phyloP scores from a whole-genome alignment of 1,140 invertebrate species.

The Bombus difficillimus region DNA sequence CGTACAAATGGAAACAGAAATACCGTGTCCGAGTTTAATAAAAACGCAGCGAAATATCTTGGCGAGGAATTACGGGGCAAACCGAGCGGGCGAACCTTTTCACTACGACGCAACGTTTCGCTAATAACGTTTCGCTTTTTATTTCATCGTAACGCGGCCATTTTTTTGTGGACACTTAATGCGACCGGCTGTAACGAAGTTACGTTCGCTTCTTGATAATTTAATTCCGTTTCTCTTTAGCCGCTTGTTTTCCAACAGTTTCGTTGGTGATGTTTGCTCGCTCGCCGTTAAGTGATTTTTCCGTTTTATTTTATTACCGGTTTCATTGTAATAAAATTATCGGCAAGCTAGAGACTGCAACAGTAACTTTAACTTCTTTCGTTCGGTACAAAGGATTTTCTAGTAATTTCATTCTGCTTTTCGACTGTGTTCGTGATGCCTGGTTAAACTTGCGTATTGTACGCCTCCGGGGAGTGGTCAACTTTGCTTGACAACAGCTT shows the following conservation, averaged over 20 bases:
- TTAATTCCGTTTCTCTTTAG: neutral
- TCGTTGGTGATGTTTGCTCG: neutral
- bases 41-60: conserved; percentile 35
- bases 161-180: neutral
- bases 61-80: conserved; percentile 8
- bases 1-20: conserved; percentile 24
- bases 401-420: neutral
- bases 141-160: neutral
- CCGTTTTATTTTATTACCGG: neutral
- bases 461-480: neutral
- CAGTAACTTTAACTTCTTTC: neutral
- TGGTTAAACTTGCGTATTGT: neutral
- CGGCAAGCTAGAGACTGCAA: neutral
- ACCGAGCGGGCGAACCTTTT: neutral
- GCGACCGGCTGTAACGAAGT: neutral
- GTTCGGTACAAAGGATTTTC: neutral
- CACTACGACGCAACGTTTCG: neutral
- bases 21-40: conserved; percentile 25
- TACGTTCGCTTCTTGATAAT: neutral
- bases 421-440: neutral
- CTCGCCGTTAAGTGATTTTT: neutral
- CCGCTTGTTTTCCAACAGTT: neutral
- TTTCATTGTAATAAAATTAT: neutral
- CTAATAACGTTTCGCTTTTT: conserved; percentile 13
- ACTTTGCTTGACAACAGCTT: neutral